Evolutionary conservation across 2,113 vertebrate genomes (phyloP), one percentile per base, ranked within the genome.

Genomic region (Lucifuga dentata): DNA sequence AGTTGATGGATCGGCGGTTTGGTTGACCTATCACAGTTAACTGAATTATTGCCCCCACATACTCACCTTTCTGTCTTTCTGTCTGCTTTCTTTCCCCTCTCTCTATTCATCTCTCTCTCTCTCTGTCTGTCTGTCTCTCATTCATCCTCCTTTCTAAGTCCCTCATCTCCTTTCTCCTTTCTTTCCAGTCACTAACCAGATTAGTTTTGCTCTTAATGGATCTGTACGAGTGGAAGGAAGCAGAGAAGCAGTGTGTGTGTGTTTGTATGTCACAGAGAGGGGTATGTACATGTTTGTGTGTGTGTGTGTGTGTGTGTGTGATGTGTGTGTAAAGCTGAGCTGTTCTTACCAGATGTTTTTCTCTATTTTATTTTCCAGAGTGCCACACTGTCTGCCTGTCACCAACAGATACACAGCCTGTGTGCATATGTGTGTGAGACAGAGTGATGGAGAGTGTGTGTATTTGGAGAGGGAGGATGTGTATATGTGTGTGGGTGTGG

Each of bases 1-100:
- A 21, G 61, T 52, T 89, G 87, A 90, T 83, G 86, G 86, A 90
- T 91, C 48, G 82, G 75, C 44, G 74, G 80, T 81, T 83, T 83
- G 75, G 83, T 88, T 90, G 90, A 89, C 88, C 87, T 90, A 86
- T 91, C 80, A 82, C 63, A 82, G 81, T 56, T 89, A 90, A 90
- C 73, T 82, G 58, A 87, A 89, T 90, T 84, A 86, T 80, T 76
- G 77, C 75, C 49, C 70, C 84, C 80, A 88, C 81, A 77, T 73
- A 80, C 80, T 88, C 78, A 86, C 81, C 88, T 88, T 86, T 88
- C 62, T 64, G 80, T 83, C 71, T 62, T 77, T 73, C 80, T 49
- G 73, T 80, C 82, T 78, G 67, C 55, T 74, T 57, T 41, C 38
- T 12, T 62, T 41, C 51, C 55, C 67, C 61, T 40, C 21, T 71